A percentile compares a stretch with the other conserved stretches of the same genome.
Evolutionary conservation across 2,113 vertebrate species (phyloP).

Genomic region (Neotragus pygmaeus): DNA sequence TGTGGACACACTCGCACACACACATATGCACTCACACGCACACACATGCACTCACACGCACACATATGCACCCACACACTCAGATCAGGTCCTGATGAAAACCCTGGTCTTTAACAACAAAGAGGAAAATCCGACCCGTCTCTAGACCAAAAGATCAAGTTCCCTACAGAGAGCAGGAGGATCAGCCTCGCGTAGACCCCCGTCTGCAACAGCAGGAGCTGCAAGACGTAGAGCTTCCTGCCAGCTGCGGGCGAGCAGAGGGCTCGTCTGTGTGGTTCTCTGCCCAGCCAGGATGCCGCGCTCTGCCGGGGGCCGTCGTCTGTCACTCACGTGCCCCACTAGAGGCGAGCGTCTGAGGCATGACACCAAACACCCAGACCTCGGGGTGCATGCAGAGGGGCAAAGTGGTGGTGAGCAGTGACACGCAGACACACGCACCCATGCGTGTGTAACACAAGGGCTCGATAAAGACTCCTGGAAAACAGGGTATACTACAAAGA

Average conservation of each 20-base stretch:
- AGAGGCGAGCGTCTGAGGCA: neutral
- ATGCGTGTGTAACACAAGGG: accelerated
- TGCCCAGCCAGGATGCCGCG: accelerated
- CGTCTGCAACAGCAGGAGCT: no score
- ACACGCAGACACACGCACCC: accelerated
- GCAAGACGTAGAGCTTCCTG: accelerated
- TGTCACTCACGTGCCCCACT: neutral
- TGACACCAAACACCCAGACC: accelerated
- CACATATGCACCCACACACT: neutral
- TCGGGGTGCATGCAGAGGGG: neutral
- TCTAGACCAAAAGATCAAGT: neutral
- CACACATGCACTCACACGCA: neutral
- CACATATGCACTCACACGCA: neutral
- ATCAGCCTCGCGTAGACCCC: accelerated
- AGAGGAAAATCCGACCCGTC: neutral
- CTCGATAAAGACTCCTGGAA: neutral
- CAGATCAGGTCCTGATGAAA: neutral
- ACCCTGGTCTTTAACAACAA: neutral
- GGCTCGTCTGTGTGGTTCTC: neutral
- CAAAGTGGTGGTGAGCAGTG: neutral
- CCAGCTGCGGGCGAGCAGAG: neutral
- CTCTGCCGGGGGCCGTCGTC: neutral
- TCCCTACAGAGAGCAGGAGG: neutral
- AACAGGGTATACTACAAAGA: neutral
- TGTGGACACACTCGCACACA: neutral